Conservation (phyloP, 2,797 vertebrate genomes). For the Selene dorsalis region DNA sequence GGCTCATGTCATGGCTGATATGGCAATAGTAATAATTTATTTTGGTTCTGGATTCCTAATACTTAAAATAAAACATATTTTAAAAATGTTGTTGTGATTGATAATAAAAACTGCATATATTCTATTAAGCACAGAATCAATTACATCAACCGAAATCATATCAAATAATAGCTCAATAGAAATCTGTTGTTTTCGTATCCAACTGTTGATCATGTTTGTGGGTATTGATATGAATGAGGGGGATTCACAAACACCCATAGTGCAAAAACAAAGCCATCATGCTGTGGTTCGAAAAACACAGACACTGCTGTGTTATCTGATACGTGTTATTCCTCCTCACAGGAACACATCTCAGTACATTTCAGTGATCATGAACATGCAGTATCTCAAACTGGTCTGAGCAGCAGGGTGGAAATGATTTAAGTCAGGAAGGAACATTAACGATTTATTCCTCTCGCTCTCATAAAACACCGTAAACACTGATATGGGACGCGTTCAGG, state of each 20-base stretch:
- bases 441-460: constrained; percentile 58
- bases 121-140: no score
- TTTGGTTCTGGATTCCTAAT: neutral
- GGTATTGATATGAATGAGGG: constrained; percentile 7
- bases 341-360: constrained; percentile 41
- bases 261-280: constrained; percentile 17
- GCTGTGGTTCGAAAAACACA: constrained; percentile 18
- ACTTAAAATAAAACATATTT: neutral
- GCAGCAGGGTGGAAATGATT: constrained; percentile 61
- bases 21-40: neutral
- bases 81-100: neutral
- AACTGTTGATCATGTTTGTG: neutral
- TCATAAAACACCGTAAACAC: constrained; percentile 64
- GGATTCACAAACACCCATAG: neutral
- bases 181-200: neutral
- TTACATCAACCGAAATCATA: no score
- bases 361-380: constrained; percentile 56
- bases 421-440: constrained; percentile 40
- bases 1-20: neutral
- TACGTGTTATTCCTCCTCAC: constrained; percentile 49
- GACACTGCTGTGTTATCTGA: constrained; percentile 25
- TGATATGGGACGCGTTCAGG: constrained; percentile 45
- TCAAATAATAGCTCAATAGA: neutral
- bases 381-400: constrained; percentile 51
- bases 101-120: neutral